phyloP scores from a whole-genome alignment of 2,113 vertebrate species.

The Oxyura jamaicensis region DNA sequence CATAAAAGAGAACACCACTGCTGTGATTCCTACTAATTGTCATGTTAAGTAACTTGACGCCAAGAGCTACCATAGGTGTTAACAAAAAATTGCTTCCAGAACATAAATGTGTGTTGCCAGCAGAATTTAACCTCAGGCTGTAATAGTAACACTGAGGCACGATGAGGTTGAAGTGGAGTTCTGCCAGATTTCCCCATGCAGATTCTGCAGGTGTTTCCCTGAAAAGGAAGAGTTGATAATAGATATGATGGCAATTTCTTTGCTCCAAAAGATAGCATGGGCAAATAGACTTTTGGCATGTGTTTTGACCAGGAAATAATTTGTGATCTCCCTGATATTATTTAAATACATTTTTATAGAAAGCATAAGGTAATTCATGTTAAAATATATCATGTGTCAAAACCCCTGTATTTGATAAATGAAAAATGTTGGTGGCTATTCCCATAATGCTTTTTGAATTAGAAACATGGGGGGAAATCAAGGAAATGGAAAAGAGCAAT shows the following conservation, averaged over 20 bases:
- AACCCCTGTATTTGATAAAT: background rate
- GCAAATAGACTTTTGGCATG: background rate
- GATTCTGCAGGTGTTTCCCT: constrained; percentile 56
- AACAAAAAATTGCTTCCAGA: constrained; percentile 69
- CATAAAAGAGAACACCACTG: background rate
- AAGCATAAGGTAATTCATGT: constrained; percentile 15
- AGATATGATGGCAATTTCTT: constrained; percentile 17
- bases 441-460: constrained; percentile 22
- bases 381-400: constrained; percentile 27
- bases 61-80: constrained; percentile 49
- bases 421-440: constrained; percentile 27
- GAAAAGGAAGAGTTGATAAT: constrained; percentile 18
- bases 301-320: constrained; percentile 24
- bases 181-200: constrained; percentile 23
- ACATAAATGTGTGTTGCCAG: constrained; percentile 48
- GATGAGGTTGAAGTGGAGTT: background rate
- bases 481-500: constrained; percentile 9
- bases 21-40: constrained; percentile 37
- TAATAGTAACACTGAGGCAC: constrained; percentile 17
- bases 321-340: background rate
- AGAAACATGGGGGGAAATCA: background rate
- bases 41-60: constrained; percentile 19
- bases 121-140: constrained; percentile 58
- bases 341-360: constrained; percentile 28
- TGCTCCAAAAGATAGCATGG: background rate